Base-by-base conservation (phyloP, 2,888 invertebrate genomes). In the Cephus rjabovi region DNA sequence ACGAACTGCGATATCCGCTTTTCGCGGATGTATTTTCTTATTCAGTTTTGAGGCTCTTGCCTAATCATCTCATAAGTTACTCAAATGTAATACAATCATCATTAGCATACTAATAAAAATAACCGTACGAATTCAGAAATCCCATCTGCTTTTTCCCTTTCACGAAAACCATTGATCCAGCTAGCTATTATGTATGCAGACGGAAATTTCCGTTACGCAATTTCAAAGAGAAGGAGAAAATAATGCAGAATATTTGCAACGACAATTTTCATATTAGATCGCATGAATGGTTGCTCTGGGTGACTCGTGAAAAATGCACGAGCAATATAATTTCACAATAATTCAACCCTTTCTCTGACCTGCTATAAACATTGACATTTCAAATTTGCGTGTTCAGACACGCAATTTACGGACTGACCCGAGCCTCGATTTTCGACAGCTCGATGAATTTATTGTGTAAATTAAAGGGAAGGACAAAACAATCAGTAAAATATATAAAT, bases 1-100 rank as follows among this genome's bases (percentile, higher is more conserved):
- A 82, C 75, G 81, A 86, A 82, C 85, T 85, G 83, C 79, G 86
- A 73, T 75, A 86, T 87, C 86, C 87, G 83, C 86, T 79, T 76
- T 70, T 73, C 79, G 85, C 86, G 85, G 84, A 88, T 87, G 87
- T 88, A 88, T 88, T 88, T 88, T 88, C 88, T 88, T 88, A 88
- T 88, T 88, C 87, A 86, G 85, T 88, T 88, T 88, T 86, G 85
- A 83, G 86, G 86, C 87, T 86, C 86, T 87, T 85, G 87, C 86
- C 84, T 81, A 82, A 84, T 85, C 83, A 83, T 87, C 84, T 83
- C 82, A 88, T 89, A 84, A 85, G 85, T 88, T 89, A 86, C 84
- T 81, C 80, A 86, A 86, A 83, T 89, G 88, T 89, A 89, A 88
- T 88, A 86, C 89, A 88, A 88, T 89, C 87, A 87, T 85, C 88